Conservation (phyloP, 2,797 vertebrate genomes). For the Gallinago nigripennis region DNA sequence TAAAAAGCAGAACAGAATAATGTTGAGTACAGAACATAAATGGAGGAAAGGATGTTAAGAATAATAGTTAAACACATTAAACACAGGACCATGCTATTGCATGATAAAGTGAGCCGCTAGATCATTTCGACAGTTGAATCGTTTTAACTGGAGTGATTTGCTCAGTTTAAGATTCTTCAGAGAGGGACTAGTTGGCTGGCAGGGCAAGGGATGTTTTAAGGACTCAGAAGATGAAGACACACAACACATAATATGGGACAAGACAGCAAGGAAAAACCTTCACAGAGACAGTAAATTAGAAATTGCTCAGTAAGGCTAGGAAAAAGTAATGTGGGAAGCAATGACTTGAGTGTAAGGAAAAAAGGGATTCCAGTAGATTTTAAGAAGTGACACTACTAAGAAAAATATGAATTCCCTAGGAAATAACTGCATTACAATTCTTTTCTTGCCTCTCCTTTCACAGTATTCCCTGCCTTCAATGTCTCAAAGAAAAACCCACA, state of each 20-base stretch:
- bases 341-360: not conserved
- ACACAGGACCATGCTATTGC: not conserved
- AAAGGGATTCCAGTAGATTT: not conserved
- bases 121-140: not conserved
- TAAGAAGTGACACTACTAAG: not conserved
- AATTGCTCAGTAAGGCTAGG: not conserved
- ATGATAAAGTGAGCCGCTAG: not conserved
- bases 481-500: not conserved
- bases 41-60: not conserved
- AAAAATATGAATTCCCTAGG: not conserved
- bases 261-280: not conserved
- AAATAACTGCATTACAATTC: not conserved
- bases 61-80: not conserved
- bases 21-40: not conserved
- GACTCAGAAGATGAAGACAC: not conserved
- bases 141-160: not conserved
- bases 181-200: not conserved
- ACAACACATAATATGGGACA: not conserved
- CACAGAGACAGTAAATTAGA: not conserved
- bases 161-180: not conserved
- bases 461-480: not conserved
- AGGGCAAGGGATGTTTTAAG: not conserved
- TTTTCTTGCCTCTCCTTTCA: not conserved
- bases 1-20: not conserved
- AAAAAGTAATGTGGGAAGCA: not conserved